Evolutionary conservation across 23 tunicate genomes (phyloP).

Genomic region (Halocynthia aurantium): DNA sequence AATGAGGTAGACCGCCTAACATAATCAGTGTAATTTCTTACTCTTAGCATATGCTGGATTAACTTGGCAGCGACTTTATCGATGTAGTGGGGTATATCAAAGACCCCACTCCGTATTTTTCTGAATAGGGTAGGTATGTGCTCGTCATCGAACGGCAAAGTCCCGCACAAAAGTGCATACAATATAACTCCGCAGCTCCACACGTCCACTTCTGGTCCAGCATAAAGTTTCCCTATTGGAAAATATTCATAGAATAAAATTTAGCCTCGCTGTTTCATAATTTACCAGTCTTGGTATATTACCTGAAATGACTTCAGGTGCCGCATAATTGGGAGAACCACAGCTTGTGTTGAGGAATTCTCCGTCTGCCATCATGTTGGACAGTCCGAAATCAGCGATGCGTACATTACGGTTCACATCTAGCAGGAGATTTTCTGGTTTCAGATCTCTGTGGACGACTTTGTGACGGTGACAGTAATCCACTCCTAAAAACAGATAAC

Average conservation of each 20-base stretch:
- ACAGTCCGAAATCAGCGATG: slow-evolving; percentile 98
- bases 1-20: too few species aligned
- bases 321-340: slow-evolving; percentile 99
- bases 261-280: background rate
- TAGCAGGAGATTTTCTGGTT: slow-evolving; percentile 93
- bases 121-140: slow-evolving; percentile 89
- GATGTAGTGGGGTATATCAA: slow-evolving; percentile 87
- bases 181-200: slow-evolving; percentile 99
- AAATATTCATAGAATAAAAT: background rate
- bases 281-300: background rate
- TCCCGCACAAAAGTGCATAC: slow-evolving; percentile 97
- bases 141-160: slow-evolving; percentile 99
- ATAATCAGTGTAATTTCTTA: background rate
- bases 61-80: slow-evolving; percentile 84
- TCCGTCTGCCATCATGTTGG: slow-evolving; percentile 99
- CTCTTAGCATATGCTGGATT: slow-evolving; percentile 97
- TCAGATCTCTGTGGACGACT: slow-evolving; percentile 97
- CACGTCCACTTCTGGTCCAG: slow-evolving; percentile 99
- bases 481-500: slow-evolving; percentile 51
- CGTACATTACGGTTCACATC: slow-evolving; percentile 89
- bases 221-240: slow-evolving; percentile 82
- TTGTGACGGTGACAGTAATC: slow-evolving; percentile 97
- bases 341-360: slow-evolving; percentile 98
- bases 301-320: slow-evolving; percentile 99
- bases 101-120: slow-evolving; percentile 94